A percentile compares a stretch with the other conserved stretches of the same genome.
phyloP scores from a whole-genome alignment of 2,113 vertebrate species.

The Toxotes jaculatrix region DNA sequence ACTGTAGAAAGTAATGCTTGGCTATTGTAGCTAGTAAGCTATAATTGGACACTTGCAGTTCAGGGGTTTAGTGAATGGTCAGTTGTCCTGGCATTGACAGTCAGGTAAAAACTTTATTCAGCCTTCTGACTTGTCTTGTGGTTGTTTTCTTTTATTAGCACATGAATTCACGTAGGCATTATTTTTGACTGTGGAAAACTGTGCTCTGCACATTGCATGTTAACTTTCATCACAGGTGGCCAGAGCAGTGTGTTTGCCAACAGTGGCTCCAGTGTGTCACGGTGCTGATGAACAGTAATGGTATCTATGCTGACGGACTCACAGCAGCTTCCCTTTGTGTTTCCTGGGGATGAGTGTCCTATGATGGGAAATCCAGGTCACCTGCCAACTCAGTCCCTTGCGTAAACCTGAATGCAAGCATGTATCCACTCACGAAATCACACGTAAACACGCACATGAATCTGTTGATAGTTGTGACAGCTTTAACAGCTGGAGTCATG shows the following conservation, averaged over 20 bases:
- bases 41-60: not conserved
- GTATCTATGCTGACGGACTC: constrained; percentile 31
- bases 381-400: constrained; percentile 29
- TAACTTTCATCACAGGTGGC: constrained; percentile 39
- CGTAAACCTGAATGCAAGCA: constrained; percentile 9
- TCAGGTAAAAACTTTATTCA: not conserved
- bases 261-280: constrained; percentile 9
- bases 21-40: not conserved
- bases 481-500: constrained; percentile 4
- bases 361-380: constrained; percentile 65
- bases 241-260: constrained; percentile 1
- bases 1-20: too few relatives aligned
- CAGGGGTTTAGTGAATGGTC: not conserved
- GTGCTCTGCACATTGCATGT: constrained; percentile 23
- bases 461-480: constrained; percentile 1
- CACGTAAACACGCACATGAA: not conserved
- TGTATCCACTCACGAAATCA: constrained; percentile 13
- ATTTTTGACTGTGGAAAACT: not conserved
- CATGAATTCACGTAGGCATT: not conserved
- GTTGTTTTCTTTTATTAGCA: constrained; percentile 35
- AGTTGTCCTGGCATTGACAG: not conserved
- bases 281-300: constrained; percentile 6
- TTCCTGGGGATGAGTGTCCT: constrained; percentile 58
- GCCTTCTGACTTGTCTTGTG: not conserved
- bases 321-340: constrained; percentile 45